Evolutionary conservation across 2,888 invertebrate species (phyloP), one percentile per base, ranked within the genome.

Genomic region (Bembecia ichneumoniformis): DNA sequence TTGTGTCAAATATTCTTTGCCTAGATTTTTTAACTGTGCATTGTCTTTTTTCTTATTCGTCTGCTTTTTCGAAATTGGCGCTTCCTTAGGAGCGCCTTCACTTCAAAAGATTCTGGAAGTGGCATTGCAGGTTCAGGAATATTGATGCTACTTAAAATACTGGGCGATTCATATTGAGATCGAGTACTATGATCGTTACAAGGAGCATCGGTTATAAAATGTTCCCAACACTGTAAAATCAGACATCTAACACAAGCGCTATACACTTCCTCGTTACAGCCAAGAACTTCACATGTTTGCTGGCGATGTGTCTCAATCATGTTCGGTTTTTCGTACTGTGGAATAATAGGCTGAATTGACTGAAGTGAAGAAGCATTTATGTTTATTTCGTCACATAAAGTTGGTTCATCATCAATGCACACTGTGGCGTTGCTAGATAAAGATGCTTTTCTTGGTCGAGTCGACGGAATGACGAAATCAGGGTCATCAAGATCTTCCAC

Each of bases 211-310:
- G 34, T 35, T 49, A 45, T 15, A 49, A 49, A 48, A 43, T 48
- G 48, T 17, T 45, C 34, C 49, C 49, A 50, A 47, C 49, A 50
- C 28, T 43, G 47, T 43, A 50, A 43, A 50, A 47, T 43, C 34
- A 47, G 35, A 35, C 49, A 50, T 43, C 46, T 46, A 40, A 40
- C 40, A 20, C 49, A 47, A 43, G 47, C 47, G 35, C 49, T 43
- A 43, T 35, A 50, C 16, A 50, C 49, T 47, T 47, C 49, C 28
- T 34, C 49, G 35, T 13, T 20, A 43, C 46, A 50, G 11, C 49
- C 47, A 50, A 43, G 13, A 15, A 47, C 49, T 50, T 47, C 49
- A 40, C 49, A 50, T 17, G 48, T 16, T 51, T 35, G 35, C n/a
- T 35, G 10, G n/a, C 35, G n/a, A 35, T n/a, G 46, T 45, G 46